Evolutionary conservation across 2,888 invertebrate species (phyloP).

Genomic region (Asteroscopus sphinx): DNA sequence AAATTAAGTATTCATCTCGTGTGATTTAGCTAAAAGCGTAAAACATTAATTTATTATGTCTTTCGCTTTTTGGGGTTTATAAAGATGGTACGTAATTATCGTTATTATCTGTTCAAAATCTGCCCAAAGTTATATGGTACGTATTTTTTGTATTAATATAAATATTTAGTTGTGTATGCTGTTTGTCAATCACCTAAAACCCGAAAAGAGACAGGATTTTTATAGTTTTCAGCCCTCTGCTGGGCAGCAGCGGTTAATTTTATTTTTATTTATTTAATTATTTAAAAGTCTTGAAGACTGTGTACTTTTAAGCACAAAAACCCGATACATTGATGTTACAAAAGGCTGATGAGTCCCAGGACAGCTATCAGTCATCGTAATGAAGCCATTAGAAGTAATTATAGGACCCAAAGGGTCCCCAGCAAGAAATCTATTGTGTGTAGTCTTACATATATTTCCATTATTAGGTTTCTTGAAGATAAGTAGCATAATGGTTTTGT

Average conservation of each 20-base stretch:
- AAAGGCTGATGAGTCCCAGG: constrained; percentile 40
- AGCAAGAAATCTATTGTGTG: constrained; percentile 28
- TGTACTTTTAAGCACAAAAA: constrained; percentile 9
- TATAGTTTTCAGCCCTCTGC: too few relatives aligned
- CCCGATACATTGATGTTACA: constrained; percentile 15
- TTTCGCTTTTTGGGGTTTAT: constrained; percentile 7
- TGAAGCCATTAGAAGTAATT: constrained; percentile 46
- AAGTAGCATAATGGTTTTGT: constrained; percentile 13
- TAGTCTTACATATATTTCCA: constrained; percentile 32
- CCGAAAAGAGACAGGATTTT: too few relatives aligned
- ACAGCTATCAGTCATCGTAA: constrained; percentile 45
- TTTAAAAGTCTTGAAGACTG: too few relatives aligned
- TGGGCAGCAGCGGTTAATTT: too few relatives aligned
- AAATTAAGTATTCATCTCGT: constrained; percentile 61
- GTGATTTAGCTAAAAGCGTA: constrained; percentile 55
- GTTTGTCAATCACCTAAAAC: too few relatives aligned
- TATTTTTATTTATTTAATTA: too few relatives aligned
- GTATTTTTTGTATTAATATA: too few relatives aligned
- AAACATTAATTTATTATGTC: constrained; percentile 52
- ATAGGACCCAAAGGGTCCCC: constrained; percentile 35
- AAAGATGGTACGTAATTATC: constrained; percentile 4
- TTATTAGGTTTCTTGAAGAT: constrained; percentile 36
- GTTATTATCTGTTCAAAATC: constrained; percentile 1
- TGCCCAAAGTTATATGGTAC: neutral
- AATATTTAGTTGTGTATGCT: too few relatives aligned